A percentile compares a stretch with the other conserved stretches of the same genome.
Conservation (phyloP, 2,797 vertebrate species). For the Myotis vivesi region DNA sequence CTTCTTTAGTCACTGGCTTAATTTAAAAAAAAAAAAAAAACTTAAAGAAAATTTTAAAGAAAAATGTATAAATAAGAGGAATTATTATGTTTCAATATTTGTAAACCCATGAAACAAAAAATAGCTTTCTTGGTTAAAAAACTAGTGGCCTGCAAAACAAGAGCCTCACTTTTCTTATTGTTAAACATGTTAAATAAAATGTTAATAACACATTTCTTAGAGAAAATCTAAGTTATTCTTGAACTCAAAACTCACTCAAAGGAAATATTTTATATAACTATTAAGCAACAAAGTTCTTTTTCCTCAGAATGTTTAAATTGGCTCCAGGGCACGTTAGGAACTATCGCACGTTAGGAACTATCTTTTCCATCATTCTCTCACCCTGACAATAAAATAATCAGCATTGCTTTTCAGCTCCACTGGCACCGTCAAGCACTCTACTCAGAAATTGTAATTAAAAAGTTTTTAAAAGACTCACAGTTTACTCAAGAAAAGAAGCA, state of each 20-base stretch:
- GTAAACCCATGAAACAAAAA: background rate
- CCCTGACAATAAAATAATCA: conserved; percentile 41
- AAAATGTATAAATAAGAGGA: background rate
- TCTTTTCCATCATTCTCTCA: background rate
- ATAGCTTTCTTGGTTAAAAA: background rate
- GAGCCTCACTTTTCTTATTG: background rate
- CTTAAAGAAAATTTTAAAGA: background rate
- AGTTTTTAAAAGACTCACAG: conserved; percentile 51
- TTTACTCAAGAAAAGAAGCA: conserved; percentile 57
- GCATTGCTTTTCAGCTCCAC: background rate
- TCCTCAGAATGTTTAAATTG: background rate
- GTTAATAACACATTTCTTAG: background rate
- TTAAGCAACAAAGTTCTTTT: background rate
- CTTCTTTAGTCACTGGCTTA: background rate
- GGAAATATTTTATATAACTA: background rate
- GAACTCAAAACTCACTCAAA: conserved; percentile 18
- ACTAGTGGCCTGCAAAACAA: background rate
- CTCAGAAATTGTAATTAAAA: conserved; percentile 63
- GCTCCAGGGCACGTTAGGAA: background rate
- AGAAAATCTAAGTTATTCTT: background rate
- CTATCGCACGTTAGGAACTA: background rate
- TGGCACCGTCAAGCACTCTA: background rate
- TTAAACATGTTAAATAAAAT: background rate
- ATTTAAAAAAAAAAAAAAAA: conserved; percentile 3
- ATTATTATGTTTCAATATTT: background rate